Conservation (phyloP, 2,113 vertebrate species). For the Ia io region DNA sequence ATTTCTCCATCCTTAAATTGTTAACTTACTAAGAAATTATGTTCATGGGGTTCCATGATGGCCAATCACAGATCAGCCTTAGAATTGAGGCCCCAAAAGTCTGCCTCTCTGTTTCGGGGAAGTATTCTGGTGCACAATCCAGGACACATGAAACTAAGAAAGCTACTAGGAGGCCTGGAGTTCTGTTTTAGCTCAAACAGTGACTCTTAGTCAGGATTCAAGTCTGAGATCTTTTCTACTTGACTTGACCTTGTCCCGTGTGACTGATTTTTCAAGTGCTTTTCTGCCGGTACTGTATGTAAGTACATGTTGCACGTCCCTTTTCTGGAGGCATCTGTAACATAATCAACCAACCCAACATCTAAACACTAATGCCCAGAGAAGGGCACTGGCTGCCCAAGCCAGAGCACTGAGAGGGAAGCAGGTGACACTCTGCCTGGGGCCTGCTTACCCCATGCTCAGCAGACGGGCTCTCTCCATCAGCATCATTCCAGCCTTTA, state of each 20-base stretch:
- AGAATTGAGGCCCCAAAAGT: background rate
- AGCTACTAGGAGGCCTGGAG: rapidly evolving
- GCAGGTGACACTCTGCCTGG: rapidly evolving
- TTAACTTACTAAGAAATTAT: background rate
- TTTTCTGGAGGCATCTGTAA: background rate
- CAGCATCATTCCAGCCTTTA: background rate
- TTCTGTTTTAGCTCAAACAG: background rate
- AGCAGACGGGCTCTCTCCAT: background rate
- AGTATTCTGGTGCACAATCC: rapidly evolving
- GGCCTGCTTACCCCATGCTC: background rate
- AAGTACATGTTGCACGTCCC: rapidly evolving
- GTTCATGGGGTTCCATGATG: background rate
- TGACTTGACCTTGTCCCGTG: background rate
- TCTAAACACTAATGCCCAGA: background rate
- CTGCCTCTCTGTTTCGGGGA: background rate
- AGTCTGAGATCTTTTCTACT: background rate
- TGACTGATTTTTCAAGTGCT: background rate
- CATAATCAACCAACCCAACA: background rate
- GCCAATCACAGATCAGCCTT: background rate
- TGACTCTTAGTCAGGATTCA: background rate
- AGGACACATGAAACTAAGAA: rapidly evolving
- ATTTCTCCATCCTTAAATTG: background rate
- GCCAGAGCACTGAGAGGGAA: background rate
- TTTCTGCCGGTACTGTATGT: background rate
- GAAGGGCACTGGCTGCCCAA: background rate